phyloP scores from a whole-genome alignment of 1,140 invertebrate genomes.

The Temnothorax curvispinosus region DNA sequence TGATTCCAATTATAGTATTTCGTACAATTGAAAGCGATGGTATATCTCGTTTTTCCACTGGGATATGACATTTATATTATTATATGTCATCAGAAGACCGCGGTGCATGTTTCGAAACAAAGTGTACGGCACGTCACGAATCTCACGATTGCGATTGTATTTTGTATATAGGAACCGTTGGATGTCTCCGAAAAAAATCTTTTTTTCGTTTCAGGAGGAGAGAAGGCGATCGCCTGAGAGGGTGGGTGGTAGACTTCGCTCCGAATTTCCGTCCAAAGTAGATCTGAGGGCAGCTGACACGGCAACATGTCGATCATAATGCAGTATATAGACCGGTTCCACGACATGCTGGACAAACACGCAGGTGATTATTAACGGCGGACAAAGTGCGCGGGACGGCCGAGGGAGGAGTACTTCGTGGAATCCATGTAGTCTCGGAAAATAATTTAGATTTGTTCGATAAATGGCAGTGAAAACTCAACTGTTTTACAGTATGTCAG shows the following conservation, averaged over 20 bases:
- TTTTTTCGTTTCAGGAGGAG: background rate
- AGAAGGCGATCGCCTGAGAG: background rate
- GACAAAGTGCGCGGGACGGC: background rate
- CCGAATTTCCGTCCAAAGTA: background rate
- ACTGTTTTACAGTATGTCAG: background rate
- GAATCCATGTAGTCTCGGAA: no score
- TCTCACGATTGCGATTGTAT: background rate
- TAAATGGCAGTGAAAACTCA: background rate
- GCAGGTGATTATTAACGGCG: conserved; percentile 83
- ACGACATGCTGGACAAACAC: conserved; percentile 88
- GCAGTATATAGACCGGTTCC: conserved; percentile 88
- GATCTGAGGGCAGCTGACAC: background rate
- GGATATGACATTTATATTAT: background rate
- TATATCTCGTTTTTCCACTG: background rate
- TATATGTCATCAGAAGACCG: background rate
- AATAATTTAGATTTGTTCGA: background rate
- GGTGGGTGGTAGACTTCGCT: background rate
- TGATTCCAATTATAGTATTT: background rate
- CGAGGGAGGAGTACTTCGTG: no score
- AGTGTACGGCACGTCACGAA: no score
- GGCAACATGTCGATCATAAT: conserved; percentile 88
- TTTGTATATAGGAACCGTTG: background rate
- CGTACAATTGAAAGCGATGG: background rate
- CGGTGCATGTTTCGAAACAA: background rate
- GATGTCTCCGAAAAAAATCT: background rate